Evolutionary conservation across 1,140 invertebrate species (phyloP), one percentile per base, ranked within the genome.

Genomic region (Formica exsecta): DNA sequence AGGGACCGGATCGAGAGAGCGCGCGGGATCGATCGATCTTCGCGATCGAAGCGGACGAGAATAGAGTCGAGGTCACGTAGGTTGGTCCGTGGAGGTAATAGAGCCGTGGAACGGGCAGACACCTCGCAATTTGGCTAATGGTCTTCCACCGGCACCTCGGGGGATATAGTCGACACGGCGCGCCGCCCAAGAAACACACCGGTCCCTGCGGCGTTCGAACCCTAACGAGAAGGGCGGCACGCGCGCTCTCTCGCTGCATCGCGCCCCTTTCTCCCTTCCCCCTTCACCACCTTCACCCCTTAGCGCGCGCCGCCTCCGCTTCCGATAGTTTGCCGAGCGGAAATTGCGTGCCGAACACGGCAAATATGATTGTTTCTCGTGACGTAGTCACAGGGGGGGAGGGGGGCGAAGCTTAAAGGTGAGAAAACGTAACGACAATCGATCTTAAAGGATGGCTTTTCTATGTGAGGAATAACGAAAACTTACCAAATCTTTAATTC

Each of bases 71-170:
- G 79, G 79, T 70, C 79, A 83, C 22, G 48, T 5, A 36, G 68
- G 32, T n/a, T 29, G 79, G 11, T 32, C 66, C 51, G 66, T 41
- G 91, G 90, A 93, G 92, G 93, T 94, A 94, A 94, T 94, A 94
- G 92, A 94, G 91, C 93, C 92, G 90, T 93, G 93, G 93, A 93
- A 93, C 93, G 92, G 93, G 93, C 92, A 94, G 93, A 94, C 93
- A 93, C 92, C 93, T 93, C 91, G 93, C 93, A 94, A 94, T 94
- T 94, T 94, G 91, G 93, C 92, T 94, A 94, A 94, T 94, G 93
- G 93, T 90, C 91, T 94, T 93, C 91, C 92, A 90, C 91, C 90
- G 91, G 90, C 92, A 93, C 90, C 91, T 83, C 73, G 79, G 79
- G 48, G 81, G 22, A 85, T 85, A 85, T 51, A 64, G 81, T 38